A percentile compares a stretch with the other conserved stretches of the same genome.
These are phyloP conservation scores for Arenaria interpres DNA, from an alignment of 2,113 vertebrate species.

Conservation along the genomic window DNA sequence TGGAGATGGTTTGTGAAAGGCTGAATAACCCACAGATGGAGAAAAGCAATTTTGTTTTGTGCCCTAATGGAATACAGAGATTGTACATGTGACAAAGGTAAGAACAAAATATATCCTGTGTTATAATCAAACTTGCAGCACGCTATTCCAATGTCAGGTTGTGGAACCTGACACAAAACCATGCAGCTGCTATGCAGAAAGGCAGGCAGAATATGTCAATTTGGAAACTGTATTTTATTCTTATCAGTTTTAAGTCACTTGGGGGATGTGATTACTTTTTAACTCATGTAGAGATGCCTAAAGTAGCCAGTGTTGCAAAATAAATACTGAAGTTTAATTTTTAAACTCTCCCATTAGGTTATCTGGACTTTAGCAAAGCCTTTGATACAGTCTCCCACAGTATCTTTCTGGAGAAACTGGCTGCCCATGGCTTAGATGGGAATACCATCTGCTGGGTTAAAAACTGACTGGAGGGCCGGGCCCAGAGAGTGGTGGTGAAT, in stretches of 20 bases:
- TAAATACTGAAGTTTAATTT: background rate
- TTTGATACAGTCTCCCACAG: too few species aligned
- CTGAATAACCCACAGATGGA: slow-evolving; percentile 16
- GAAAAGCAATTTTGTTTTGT: slow-evolving; percentile 32
- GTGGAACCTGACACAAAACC: background rate
- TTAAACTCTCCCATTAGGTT: background rate
- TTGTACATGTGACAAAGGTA: background rate
- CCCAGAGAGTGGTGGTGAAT: too few species aligned
- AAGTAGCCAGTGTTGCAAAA: background rate
- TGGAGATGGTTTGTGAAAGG: slow-evolving; percentile 17
- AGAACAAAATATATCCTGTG: background rate
- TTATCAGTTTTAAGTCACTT: background rate
- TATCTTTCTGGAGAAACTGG: too few species aligned
- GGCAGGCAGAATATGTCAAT: background rate
- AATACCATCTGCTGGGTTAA: too few species aligned
- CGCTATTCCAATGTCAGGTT: background rate
- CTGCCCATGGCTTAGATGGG: too few species aligned
- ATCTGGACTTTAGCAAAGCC: too few species aligned
- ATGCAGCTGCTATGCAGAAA: background rate
- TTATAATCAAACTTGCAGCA: background rate
- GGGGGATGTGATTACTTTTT: background rate
- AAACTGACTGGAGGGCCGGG: too few species aligned
- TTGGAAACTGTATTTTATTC: background rate
- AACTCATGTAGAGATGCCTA: background rate
- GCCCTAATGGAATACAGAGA: background rate